Conservation (phyloP, 1,140 invertebrate species). For the Lordiphosa mommai region DNA sequence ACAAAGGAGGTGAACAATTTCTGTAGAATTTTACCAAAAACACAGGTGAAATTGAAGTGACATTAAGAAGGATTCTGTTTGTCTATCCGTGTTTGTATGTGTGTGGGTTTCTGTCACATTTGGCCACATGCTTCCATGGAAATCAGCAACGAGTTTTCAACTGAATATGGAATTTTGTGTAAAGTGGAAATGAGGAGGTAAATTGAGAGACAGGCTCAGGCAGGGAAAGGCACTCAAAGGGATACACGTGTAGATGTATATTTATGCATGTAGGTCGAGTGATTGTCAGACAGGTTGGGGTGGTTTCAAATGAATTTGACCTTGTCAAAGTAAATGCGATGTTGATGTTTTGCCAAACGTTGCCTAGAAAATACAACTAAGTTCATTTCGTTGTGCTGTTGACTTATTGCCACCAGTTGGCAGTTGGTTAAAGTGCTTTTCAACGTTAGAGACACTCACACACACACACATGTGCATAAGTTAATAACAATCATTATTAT, state of each 20-base stretch:
- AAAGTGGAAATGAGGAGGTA: conserved; percentile 49
- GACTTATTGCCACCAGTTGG: conserved; percentile 43
- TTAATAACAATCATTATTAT: conserved; percentile 74
- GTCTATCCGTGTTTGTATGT: background rate
- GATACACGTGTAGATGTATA: background rate
- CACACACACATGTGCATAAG: conserved; percentile 29
- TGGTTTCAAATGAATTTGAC: conserved; percentile 32
- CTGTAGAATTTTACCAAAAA: conserved; percentile 1
- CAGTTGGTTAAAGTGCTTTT: conserved; percentile 50
- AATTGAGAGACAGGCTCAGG: conserved; percentile 10
- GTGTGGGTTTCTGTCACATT: conserved; percentile 29
- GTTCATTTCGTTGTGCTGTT: conserved; percentile 34
- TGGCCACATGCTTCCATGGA: conserved; percentile 33
- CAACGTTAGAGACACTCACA: conserved; percentile 1
- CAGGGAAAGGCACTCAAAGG: conserved; percentile 23
- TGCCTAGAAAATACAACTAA: conserved; percentile 16
- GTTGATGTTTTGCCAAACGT: conserved; percentile 27
- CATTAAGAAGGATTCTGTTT: conserved; percentile 1
- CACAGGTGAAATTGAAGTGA: background rate
- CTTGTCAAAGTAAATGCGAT: conserved; percentile 32
- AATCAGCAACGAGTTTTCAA: conserved; percentile 41
- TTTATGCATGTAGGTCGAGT: conserved; percentile 7
- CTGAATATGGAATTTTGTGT: conserved; percentile 23
- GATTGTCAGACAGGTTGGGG: conserved; percentile 16
- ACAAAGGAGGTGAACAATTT: background rate